Conservation (phyloP, 2,797 vertebrate genomes). For the Ara ararauna region DNA sequence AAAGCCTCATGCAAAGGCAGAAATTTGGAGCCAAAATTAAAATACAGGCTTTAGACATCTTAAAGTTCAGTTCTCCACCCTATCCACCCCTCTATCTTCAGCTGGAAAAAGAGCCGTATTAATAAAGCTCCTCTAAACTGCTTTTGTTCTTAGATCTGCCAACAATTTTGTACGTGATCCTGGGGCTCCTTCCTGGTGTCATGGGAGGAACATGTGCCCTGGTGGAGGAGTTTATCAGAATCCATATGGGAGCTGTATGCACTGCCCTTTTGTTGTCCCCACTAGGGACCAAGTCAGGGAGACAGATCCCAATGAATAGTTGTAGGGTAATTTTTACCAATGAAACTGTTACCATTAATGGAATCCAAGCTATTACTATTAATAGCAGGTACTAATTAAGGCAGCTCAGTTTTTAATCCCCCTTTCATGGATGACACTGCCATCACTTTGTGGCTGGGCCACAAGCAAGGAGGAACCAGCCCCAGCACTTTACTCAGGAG, state of each 20-base stretch:
- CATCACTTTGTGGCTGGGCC: neutral
- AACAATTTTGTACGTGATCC: neutral
- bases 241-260: neutral
- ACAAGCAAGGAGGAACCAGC: neutral
- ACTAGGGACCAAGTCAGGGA: neutral
- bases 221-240: neutral
- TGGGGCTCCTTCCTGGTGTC: neutral
- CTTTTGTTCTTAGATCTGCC: neutral
- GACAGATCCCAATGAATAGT: neutral
- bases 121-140: neutral
- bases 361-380: neutral
- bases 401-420: neutral
- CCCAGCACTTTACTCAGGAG: neutral
- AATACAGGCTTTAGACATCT: neutral
- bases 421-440: neutral
- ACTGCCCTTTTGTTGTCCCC: neutral
- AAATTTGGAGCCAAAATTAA: neutral
- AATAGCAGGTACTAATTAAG: neutral
- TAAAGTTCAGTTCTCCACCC: neutral
- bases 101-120: rapidly evolving
- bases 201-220: neutral
- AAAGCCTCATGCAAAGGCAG: neutral
- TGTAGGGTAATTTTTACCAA: neutral
- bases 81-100: neutral
- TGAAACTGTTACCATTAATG: neutral